Evolutionary conservation across 2,888 invertebrate genomes (phyloP), one percentile per base, ranked within the genome.

Genomic region (Leucophenga montana): DNA sequence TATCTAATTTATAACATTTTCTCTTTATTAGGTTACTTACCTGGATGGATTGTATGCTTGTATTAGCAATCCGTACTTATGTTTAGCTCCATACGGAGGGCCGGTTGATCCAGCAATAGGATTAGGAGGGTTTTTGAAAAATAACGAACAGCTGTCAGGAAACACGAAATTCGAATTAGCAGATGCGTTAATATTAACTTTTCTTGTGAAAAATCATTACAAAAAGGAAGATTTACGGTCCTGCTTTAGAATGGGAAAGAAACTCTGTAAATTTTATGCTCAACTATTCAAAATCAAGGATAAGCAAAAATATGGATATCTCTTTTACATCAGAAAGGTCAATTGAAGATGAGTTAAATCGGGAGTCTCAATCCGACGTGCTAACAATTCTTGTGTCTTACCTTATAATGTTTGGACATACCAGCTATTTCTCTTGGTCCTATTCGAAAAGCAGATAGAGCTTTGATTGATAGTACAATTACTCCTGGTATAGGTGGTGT

Each of bases 371-470:
- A 71, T 97, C 97, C 0, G 99, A 99, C 88, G 92, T 98, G 20
- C 90, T 93, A 4, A 99, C 99, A 0, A 97, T 99, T 78, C 90
- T 97, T 14, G 94, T 98, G 67, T 97, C 98, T 0, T 99, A 99
- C 88, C 88, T 97, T 77, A 96, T 99, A 75, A 99, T 99, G 99
- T 99, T 99, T 89, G 94, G 93, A 22, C 99, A 99, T 86, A 97
- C 99, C 86, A 77, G 95, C 98, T 0, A 93, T 99, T 71, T 94
- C 97, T 0, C 91, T 99, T 69, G 99, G 99, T 9, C 94, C 97
- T 77, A 92, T 95, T 76, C 94, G 94, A 76, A 92, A 92, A 0
- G 93, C 92, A 78, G 91, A 92, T n/a, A 90, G 95, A 53, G 89
- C 95, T 71, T 89, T 98, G 88, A 94, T 98, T 73, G 97, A 98